Evolutionary conservation across 35 echinoderm and acorn worm species (phyloP).

Genomic region (Apostichopus japonicus): DNA sequence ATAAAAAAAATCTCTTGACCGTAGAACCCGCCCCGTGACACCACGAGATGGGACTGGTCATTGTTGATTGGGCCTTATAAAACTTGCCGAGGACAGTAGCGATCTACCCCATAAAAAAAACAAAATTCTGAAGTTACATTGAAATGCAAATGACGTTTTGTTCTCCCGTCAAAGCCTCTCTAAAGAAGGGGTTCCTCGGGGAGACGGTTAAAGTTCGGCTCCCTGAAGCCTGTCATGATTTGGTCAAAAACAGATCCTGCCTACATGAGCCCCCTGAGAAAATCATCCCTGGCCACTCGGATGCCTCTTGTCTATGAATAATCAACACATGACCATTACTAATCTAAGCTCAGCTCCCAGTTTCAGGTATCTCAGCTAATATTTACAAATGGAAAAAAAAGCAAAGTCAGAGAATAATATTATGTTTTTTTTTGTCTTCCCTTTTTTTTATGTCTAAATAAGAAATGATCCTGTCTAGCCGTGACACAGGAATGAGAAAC

Average conservation of each 20-base stretch:
- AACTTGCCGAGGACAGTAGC: neutral
- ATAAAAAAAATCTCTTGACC: neutral
- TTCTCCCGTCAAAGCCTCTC: constrained; percentile 24
- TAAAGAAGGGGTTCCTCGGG: constrained; percentile 32
- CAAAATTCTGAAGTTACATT: constrained; percentile 6
- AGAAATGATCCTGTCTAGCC: neutral
- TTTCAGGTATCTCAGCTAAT: constrained; percentile 11
- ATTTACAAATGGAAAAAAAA: neutral
- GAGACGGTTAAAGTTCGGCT: neutral
- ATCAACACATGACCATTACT: constrained; percentile 11
- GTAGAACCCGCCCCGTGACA: neutral
- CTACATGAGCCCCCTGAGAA: neutral
- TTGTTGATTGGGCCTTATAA: neutral
- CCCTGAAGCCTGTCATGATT: constrained; percentile 46
- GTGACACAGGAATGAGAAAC: no score
- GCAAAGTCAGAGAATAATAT: neutral
- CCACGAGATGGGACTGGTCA: neutral
- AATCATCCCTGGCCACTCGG: constrained; percentile 29
- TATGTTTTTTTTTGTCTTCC: neutral
- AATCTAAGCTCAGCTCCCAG: neutral
- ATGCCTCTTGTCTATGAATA: constrained; percentile 18
- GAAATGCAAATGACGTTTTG: constrained; percentile 12
- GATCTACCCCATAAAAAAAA: neutral
- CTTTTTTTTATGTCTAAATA: neutral
- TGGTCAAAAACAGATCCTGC: constrained; percentile 28